These are phyloP conservation scores for Neotragus moschatus DNA, from an alignment of 2,113 vertebrate genomes.

Conservation along the genomic window DNA sequence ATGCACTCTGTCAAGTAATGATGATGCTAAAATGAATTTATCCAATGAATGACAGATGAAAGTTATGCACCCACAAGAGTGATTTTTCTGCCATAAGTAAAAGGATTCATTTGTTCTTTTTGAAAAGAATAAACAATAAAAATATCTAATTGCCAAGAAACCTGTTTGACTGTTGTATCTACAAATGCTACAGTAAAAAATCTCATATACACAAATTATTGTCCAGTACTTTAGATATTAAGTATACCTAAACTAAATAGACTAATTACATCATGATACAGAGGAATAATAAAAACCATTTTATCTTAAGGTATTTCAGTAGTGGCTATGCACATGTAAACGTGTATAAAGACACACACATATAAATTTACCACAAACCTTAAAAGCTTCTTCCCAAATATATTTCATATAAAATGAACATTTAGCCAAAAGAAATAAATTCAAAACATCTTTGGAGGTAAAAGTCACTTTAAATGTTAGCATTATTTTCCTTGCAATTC, in stretches of 20 bases:
- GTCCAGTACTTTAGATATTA: background rate
- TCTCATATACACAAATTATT: background rate
- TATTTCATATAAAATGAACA: background rate
- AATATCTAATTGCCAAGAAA: slow-evolving; percentile 2
- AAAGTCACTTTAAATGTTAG: background rate
- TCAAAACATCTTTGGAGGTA: background rate
- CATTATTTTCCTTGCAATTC: background rate
- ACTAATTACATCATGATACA: background rate
- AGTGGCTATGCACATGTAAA: background rate
- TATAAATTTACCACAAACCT: background rate
- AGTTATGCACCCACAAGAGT: background rate
- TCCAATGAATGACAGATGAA: background rate
- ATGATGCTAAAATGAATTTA: background rate
- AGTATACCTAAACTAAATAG: background rate
- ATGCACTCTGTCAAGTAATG: background rate
- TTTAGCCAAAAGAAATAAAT: background rate
- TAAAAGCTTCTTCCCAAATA: background rate
- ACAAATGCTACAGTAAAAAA: background rate
- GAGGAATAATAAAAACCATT: background rate
- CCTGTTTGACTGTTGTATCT: background rate
- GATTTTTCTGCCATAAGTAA: background rate
- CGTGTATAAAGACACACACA: fast-evolving
- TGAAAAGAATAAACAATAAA: background rate
- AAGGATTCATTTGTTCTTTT: background rate
- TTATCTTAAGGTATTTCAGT: background rate